Evolutionary conservation across 2,797 vertebrate genomes (phyloP), one percentile per base, ranked within the genome.

Genomic region (Alcedo atthis): DNA sequence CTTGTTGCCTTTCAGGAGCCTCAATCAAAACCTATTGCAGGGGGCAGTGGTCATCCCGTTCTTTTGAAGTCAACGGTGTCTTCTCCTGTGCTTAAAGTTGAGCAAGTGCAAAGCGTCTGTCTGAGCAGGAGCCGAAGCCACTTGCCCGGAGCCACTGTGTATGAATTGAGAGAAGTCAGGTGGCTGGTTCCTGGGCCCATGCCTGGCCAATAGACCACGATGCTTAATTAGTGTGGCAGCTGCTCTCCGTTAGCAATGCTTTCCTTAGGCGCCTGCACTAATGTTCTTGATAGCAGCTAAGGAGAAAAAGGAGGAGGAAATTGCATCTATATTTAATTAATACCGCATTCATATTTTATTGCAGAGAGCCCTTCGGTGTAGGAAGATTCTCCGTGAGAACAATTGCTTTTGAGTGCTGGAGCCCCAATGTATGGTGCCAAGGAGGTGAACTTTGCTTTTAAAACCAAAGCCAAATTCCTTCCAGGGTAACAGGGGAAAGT

Each of bases 281-380:
- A 89, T 79, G 84, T 89, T 94, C 94, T 69, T 85, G 88, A 75
- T 89, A 87, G 83, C 75, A 62, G 91, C 87, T 80, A 93, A 84
- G 79, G 92, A 95, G 86, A 87, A 91, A 93, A 80, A 87, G 66
- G 46, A 87, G 84, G 81, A 94, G 86, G 92, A 96, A 94, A 96
- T 93, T 82, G 75, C 93, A 93, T 96, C 95, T 94, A 93, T 93
- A 92, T 96, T 96, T 96, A 95, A 96, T 95, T 96, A 95, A 90
- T 94, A 55, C 49, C 37, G 76, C 93, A 92, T 94, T 94, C 76
- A 85, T 96, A 96, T 96, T 96, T 96, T 92, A 95, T 96, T 89
- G 89, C 2, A 2, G 81, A 92, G 95, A 87, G 73, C 90, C 92
- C 94, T 92, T 87, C 87, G 89, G 90, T 93, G 76, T 76, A 81